Base-by-base conservation (phyloP, 2,797 vertebrate genomes). In the Macroramphosus scolopax region DNA sequence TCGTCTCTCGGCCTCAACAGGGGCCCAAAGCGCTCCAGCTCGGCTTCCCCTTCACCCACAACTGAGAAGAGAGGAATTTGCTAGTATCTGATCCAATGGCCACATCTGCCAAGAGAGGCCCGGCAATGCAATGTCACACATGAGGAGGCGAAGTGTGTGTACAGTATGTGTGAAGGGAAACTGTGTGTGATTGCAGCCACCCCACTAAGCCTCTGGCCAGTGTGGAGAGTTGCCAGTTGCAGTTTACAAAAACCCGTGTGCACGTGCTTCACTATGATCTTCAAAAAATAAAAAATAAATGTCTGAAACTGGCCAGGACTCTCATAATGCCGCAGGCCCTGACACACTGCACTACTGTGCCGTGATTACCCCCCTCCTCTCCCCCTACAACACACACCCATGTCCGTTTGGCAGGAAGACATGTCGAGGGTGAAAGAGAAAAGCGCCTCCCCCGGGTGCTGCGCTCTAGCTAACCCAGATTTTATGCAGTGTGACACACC, bases 401-500 rank as follows among this genome's bases (percentile, higher is more conserved):
- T 68, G 71, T 84, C 68, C 56, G 32, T 72, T 73, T 82, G 68
- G 75, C 77, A 70, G 64, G 45, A 49, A 59, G 77, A 70, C 63
- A 59, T 73, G 80, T 61, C 8, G 63, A 68, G 78, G 80, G 75
- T 79, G 63, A 79, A 59, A 74, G 75, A 72, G 68, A 32, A 32
- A 61, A 42, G 54, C 33, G 51, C 67, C 77, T 77, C 78, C 75
- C 80, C 44, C 70, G 78, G 71, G 75, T 67, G 58, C 69, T 13
- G 63, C 17, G 43, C 68, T 66, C 58, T 8, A 51, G 68, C 74
- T 85, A 82, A 81, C 77, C 77, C 75, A 82, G 63, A 86, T 84
- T 71, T 82, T 80, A 83, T 79, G 56, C 78, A 75, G 72, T 38
- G 75, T 75, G 72, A 77, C 77, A 80, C 64, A 46, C 55, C 63